These are phyloP conservation scores for Ceyx margarethae DNA, from an alignment of 2,113 vertebrate genomes.

Conservation along the genomic window DNA sequence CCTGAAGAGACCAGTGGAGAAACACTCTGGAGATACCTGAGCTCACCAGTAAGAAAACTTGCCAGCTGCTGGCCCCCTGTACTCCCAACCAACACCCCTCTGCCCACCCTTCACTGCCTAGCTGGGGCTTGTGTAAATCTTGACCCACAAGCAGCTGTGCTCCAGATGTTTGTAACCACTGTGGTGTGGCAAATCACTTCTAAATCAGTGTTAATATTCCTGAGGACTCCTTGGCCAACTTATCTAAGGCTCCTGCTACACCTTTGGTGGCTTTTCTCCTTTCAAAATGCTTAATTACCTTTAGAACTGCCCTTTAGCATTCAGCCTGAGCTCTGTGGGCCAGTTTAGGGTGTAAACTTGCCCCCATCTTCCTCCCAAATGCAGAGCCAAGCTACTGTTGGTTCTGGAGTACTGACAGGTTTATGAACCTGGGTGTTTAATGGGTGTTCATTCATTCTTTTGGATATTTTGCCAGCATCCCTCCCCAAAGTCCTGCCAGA, in stretches of 20 bases:
- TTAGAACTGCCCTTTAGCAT: neutral
- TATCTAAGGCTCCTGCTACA: neutral
- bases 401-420: neutral
- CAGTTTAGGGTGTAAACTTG: neutral
- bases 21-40: neutral
- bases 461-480: neutral
- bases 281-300: neutral
- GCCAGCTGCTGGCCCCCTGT: neutral
- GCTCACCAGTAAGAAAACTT: neutral
- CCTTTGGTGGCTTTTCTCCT: neutral
- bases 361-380: neutral
- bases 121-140: neutral
- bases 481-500: neutral
- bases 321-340: neutral
- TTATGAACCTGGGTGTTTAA: neutral
- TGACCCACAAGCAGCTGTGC: neutral
- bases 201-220: neutral
- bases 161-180: neutral
- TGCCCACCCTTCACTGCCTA: neutral
- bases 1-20: constrained; percentile 65
- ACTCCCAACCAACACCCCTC: accelerated
- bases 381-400: neutral
- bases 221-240: neutral
- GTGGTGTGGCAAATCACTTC: neutral
- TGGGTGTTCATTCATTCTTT: neutral